phyloP scores from a whole-genome alignment of 2,888 invertebrate species.

The Synergus gifuensis region DNA sequence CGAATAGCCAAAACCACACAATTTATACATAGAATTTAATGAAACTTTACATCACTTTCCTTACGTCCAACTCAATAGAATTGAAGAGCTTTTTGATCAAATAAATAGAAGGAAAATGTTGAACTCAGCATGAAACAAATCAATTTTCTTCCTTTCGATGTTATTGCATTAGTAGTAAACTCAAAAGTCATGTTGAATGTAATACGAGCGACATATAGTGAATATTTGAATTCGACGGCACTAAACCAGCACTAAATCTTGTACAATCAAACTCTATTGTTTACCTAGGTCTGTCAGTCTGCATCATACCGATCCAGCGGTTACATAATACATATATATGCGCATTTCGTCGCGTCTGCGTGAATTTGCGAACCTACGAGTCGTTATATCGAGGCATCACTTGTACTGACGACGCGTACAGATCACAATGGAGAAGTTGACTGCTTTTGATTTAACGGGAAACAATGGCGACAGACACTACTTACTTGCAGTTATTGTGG shows the following conservation, averaged over 20 bases:
- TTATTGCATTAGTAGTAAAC: too few relatives aligned
- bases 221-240: constrained; percentile 69
- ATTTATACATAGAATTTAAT: background rate
- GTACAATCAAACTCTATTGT: constrained; percentile 74
- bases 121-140: too few relatives aligned
- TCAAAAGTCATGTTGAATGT: background rate
- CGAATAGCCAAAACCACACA: background rate
- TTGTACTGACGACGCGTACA: constrained; percentile 42
- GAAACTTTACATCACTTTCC: background rate
- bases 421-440: constrained; percentile 69
- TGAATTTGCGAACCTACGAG: constrained; percentile 20
- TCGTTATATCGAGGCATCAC: constrained; percentile 47
- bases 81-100: background rate
- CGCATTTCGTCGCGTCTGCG: constrained; percentile 17
- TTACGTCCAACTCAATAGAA: background rate
- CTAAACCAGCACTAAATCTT: constrained; percentile 74
- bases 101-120: too few relatives aligned
- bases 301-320: constrained; percentile 63
- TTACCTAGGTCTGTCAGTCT: constrained; percentile 70
- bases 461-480: constrained; percentile 68
- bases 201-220: constrained; percentile 9
- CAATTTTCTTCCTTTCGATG: too few relatives aligned
- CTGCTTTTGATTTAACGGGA: constrained; percentile 71
- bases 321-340: constrained; percentile 10
- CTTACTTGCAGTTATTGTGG: constrained; percentile 51